Evolutionary conservation across 2,797 vertebrate genomes (phyloP).

Genomic region (Euthynnus affinis): DNA sequence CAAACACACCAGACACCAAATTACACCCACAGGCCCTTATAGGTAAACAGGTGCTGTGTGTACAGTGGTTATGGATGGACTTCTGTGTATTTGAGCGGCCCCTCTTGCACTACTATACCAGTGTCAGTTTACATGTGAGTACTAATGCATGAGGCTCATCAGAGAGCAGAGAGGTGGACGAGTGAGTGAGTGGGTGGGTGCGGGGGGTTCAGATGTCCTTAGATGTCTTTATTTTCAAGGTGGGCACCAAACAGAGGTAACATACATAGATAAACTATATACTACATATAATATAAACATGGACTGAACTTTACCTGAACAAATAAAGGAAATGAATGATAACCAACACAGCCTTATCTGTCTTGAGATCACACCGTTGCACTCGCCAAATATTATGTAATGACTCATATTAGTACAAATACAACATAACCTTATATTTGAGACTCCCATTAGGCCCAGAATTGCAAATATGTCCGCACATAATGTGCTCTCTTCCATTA

Average conservation of each 20-base stretch:
- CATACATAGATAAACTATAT: neutral
- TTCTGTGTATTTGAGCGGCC: constrained; percentile 35
- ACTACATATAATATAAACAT: too few relatives aligned
- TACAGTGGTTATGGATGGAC: constrained; percentile 38
- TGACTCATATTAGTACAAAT: neutral
- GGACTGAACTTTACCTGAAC: neutral
- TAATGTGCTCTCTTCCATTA: neutral
- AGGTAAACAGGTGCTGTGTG: constrained; percentile 62
- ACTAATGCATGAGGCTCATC: constrained; percentile 41
- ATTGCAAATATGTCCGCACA: neutral
- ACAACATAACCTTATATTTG: neutral
- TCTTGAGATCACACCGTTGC: constrained; percentile 1
- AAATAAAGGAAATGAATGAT: neutral
- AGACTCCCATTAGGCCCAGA: neutral
- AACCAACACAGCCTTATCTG: neutral
- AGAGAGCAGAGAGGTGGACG: constrained; percentile 19
- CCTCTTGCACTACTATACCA: constrained; percentile 23
- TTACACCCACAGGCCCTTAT: constrained; percentile 34
- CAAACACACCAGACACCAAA: constrained; percentile 8
- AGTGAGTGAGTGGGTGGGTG: constrained; percentile 7
- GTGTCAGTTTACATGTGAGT: constrained; percentile 51
- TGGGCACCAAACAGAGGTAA: constrained; percentile 21
- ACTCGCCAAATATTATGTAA: constrained; percentile 11
- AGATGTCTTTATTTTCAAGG: neutral
- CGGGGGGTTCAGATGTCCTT: neutral